Percentiles rank a stretch among this genome's conserved stretches.
Evolutionary conservation across 1,140 invertebrate genomes (phyloP).

Genomic region (Leptonema lineaticorne): DNA sequence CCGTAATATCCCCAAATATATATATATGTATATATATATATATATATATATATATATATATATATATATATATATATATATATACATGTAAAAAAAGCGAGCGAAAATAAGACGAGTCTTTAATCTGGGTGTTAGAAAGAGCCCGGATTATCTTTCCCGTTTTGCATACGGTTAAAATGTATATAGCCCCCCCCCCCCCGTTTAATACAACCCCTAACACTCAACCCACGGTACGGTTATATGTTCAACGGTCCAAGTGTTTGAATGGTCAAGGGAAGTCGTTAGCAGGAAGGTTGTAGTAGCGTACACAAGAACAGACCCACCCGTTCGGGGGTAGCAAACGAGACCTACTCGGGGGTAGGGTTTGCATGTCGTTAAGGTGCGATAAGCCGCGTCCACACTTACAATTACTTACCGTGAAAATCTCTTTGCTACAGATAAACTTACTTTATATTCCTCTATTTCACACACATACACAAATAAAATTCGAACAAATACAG

Average conservation of each 20-base stretch:
- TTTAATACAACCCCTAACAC: background rate
- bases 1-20: too few relatives aligned
- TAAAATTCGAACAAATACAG: too few relatives aligned
- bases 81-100: too few relatives aligned
- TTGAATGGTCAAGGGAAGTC: conserved; percentile 40
- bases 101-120: too few relatives aligned
- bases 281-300: conserved; percentile 37
- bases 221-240: conserved; percentile 11
- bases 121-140: background rate
- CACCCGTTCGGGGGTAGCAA: background rate
- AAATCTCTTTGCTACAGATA: too few relatives aligned
- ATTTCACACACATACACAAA: too few relatives aligned
- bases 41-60: too few relatives aligned
- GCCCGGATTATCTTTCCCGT: background rate
- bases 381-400: background rate
- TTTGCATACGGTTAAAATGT: conserved; percentile 3
- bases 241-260: conserved; percentile 37
- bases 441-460: too few relatives aligned
- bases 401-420: too few relatives aligned
- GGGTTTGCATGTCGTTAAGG: background rate
- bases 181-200: background rate
- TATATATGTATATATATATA: too few relatives aligned
- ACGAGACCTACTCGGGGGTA: background rate
- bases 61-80: too few relatives aligned
- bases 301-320: conserved; percentile 10